Percentiles rank a stretch among this genome's conserved stretches.
phyloP scores from a whole-genome alignment of 2,888 invertebrate genomes.

The Dynastes hyllus region DNA sequence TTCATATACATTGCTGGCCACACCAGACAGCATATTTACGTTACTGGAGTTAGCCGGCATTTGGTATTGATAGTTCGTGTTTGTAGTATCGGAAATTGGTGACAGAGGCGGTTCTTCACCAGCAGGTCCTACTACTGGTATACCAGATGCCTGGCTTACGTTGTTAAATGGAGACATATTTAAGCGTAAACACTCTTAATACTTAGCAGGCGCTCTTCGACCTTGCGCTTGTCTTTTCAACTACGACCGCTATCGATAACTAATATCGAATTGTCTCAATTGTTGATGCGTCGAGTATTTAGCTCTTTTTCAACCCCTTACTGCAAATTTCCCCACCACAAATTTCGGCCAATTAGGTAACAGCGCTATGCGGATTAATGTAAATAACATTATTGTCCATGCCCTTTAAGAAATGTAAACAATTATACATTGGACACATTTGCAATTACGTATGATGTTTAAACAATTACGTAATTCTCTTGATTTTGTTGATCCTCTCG shows the following conservation, averaged over 20 bases:
- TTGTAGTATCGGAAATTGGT: slow-evolving; percentile 29
- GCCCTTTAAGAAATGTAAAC: background rate
- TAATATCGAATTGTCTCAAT: slow-evolving; percentile 14
- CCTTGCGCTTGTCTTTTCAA: slow-evolving; percentile 13
- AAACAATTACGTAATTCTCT: too few relatives aligned
- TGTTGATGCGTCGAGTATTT: slow-evolving; percentile 7
- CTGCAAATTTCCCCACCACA: slow-evolving; percentile 49
- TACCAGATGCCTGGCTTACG: slow-evolving; percentile 1
- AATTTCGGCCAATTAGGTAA: slow-evolving; percentile 56
- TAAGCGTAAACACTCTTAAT: background rate
- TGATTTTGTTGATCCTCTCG: background rate
- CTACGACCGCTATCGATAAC: background rate
- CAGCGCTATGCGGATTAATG: background rate
- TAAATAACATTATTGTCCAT: background rate
- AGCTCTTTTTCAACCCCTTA: slow-evolving; percentile 32
- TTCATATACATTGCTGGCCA: background rate
- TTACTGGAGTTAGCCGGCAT: background rate
- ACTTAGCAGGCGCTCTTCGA: background rate
- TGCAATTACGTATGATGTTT: background rate
- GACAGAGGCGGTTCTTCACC: background rate
- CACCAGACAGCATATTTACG: background rate
- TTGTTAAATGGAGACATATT: background rate
- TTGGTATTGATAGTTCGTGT: slow-evolving; percentile 3
- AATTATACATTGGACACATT: background rate
- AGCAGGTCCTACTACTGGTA: slow-evolving; percentile 15